These are phyloP conservation scores for Gymnodraco acuticeps DNA, from an alignment of 2,797 vertebrate species.

Conservation along the genomic window DNA sequence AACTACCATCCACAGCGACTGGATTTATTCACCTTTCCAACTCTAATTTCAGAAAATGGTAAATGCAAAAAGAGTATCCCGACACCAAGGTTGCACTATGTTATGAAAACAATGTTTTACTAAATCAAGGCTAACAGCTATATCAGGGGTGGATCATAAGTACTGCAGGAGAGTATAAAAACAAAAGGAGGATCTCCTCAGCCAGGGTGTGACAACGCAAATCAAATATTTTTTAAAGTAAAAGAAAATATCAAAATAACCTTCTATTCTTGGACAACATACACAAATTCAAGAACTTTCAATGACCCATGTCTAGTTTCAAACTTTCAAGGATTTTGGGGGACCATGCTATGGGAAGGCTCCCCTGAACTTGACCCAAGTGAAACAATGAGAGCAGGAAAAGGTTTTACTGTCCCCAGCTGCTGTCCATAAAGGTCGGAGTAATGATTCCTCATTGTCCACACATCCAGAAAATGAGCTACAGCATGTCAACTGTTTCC, in stretches of 20 bases:
- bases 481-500: conserved; percentile 35
- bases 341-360: conserved; percentile 1
- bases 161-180: conserved; percentile 4
- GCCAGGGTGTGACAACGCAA: conserved; percentile 25
- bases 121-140: not conserved
- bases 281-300: no score
- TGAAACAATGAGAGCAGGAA: conserved; percentile 67
- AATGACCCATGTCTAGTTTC: no score
- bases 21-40: no score
- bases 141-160: not conserved
- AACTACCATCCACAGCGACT: no score
- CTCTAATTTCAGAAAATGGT: no score
- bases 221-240: conserved; percentile 26
- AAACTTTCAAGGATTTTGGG: no score
- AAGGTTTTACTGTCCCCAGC: conserved; percentile 40
- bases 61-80: no score
- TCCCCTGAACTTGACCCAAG: conserved; percentile 50
- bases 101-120: not conserved
- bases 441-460: conserved; percentile 43
- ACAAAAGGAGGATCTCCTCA: not conserved
- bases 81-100: no score
- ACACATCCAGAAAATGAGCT: conserved; percentile 41
- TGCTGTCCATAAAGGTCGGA: conserved; percentile 39
- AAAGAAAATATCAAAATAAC: no score
- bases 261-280: no score